Percentiles rank a stretch among this genome's conserved stretches.
Conservation (phyloP, 2,797 vertebrate genomes). For the Adelosebastes latens region DNA sequence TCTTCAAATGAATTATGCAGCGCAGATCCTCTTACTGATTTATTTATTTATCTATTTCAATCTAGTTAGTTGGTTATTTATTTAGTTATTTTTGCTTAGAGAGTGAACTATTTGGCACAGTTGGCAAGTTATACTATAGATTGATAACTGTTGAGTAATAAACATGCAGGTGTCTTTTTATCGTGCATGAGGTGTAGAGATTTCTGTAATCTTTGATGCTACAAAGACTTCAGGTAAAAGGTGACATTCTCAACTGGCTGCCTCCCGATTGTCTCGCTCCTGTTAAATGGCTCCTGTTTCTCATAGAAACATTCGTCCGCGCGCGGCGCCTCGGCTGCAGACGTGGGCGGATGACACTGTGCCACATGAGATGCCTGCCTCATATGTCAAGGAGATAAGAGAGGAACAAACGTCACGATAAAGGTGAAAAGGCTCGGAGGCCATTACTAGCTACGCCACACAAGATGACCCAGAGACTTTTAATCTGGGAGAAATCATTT, state of each 20-base stretch:
- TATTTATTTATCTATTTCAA: conserved; percentile 57
- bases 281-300: conserved; percentile 38
- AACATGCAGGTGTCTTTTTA: conserved; percentile 8
- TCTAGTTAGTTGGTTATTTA: conserved; percentile 38
- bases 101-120: conserved; percentile 13
- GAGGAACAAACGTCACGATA: conserved; percentile 49
- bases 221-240: conserved; percentile 25
- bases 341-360: conserved; percentile 25
- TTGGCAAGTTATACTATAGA: conserved; percentile 2
- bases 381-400: conserved; percentile 66
- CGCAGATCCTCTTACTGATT: conserved; percentile 42
- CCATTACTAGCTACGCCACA: neutral
- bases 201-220: conserved; percentile 22
- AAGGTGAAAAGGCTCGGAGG: conserved; percentile 38
- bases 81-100: conserved; percentile 28
- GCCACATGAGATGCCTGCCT: conserved; percentile 47
- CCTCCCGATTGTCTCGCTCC: conserved; percentile 20
- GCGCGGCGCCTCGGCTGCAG: conserved; percentile 4
- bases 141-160: neutral
- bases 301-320: conserved; percentile 12
- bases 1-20: conserved; percentile 70
- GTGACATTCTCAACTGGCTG: conserved; percentile 42
- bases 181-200: neutral
- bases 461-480: conserved; percentile 15
- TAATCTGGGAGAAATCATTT: conserved; percentile 35